Percentiles rank a stretch among this genome's conserved stretches.
These are phyloP conservation scores for Melanostoma scalare DNA, from an alignment of 2,888 invertebrate genomes.

Conservation along the genomic window DNA sequence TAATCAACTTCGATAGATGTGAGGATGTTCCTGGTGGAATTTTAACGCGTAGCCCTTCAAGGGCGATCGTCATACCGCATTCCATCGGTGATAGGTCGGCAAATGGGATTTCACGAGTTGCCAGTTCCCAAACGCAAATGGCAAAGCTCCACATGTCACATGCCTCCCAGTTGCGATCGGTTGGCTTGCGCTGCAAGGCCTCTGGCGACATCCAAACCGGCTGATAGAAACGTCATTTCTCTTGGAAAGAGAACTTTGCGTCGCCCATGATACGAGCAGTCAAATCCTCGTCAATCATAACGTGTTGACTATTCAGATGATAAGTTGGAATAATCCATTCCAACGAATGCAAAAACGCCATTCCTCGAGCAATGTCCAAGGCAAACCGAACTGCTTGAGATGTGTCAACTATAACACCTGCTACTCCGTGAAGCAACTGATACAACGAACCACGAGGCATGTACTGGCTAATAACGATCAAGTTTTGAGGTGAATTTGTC, in stretches of 20 bases:
- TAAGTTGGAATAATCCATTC: conserved; percentile 93
- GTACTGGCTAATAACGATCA: conserved; percentile 95
- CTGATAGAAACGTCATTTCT: conserved; percentile 95
- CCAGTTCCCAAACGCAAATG: conserved; percentile 97
- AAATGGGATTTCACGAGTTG: conserved; percentile 97
- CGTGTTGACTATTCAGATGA: conserved; percentile 95
- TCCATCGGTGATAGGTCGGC: conserved; percentile 97
- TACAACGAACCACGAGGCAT: conserved; percentile 98
- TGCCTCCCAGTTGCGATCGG: conserved; percentile 97
- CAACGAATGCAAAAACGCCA: conserved; percentile 97
- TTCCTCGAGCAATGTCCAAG: conserved; percentile 95
- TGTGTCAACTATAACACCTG: conserved; percentile 96
- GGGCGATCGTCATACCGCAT: conserved; percentile 98
- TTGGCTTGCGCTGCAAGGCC: conserved; percentile 93
- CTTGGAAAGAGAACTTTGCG: conserved; percentile 99
- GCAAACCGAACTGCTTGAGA: conserved; percentile 96
- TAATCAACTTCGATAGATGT: conserved; percentile 95
- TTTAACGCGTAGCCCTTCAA: conserved; percentile 96
- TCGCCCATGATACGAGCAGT: conserved; percentile 99
- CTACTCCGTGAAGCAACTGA: conserved; percentile 93
- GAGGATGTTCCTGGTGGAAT: conserved; percentile 97
- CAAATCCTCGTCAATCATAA: conserved; percentile 99
- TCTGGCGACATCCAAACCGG: conserved; percentile 99
- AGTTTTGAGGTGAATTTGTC: conserved; percentile 93
- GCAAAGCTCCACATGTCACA: conserved; percentile 99